Evolutionary conservation across 2,888 invertebrate species (phyloP).

Genomic region (Cheilosia scutellata): DNA sequence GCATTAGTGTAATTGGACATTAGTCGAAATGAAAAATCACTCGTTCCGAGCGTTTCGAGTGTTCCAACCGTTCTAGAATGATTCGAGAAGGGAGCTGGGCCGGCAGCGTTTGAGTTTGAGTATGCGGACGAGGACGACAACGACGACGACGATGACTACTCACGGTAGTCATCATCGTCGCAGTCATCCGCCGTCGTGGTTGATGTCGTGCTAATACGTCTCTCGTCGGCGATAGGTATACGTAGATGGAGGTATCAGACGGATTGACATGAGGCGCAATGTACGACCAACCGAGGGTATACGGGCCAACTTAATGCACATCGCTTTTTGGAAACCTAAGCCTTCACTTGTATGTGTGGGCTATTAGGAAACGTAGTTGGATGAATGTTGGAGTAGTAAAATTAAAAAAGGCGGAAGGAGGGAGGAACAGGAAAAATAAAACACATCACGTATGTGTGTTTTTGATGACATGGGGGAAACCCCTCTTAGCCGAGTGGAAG

Average conservation of each 20-base stretch:
- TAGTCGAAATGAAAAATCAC: constrained; percentile 79
- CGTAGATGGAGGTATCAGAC: constrained; percentile 32
- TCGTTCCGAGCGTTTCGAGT: constrained; percentile 72
- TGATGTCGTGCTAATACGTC: constrained; percentile 62
- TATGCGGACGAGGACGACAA: background rate
- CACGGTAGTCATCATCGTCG: constrained; percentile 24
- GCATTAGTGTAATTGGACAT: constrained; percentile 79
- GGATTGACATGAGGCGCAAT: constrained; percentile 55
- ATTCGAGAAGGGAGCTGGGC: constrained; percentile 39
- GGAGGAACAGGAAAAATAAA: constrained; percentile 8
- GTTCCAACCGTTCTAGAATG: constrained; percentile 38
- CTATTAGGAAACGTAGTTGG: constrained; percentile 72
- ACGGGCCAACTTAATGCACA: constrained; percentile 46
- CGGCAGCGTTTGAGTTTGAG: background rate
- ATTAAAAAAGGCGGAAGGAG: constrained; percentile 25
- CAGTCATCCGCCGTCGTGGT: constrained; percentile 53
- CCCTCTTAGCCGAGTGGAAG: constrained; percentile 66
- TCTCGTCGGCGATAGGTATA: constrained; percentile 6
- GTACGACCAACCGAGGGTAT: background rate
- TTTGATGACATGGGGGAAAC: constrained; percentile 18
- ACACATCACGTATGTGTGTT: background rate
- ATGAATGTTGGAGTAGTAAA: constrained; percentile 73
- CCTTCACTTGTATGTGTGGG: constrained; percentile 48
- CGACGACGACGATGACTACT: constrained; percentile 12
- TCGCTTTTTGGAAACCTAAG: constrained; percentile 38